Evolutionary conservation across 2,888 invertebrate species (phyloP).

Genomic region (Harpagoxenus sublaevis): DNA sequence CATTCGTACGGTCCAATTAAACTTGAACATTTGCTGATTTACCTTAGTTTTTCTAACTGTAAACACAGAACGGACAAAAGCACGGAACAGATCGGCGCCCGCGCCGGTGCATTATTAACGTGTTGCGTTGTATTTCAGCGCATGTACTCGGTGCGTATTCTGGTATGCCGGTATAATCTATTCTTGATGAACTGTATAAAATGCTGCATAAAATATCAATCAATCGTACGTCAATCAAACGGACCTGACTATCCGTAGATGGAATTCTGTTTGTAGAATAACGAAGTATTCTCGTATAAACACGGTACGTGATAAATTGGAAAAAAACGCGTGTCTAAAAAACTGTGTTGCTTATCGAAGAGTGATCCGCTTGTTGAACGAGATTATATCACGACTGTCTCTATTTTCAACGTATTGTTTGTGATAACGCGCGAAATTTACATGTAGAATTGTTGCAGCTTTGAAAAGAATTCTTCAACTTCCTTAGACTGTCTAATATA

Average conservation of each 20-base stretch:
- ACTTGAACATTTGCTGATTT: slow-evolving; percentile 20
- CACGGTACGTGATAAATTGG: not conserved
- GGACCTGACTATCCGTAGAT: not conserved
- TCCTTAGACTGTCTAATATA: not conserved
- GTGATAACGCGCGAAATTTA: not conserved
- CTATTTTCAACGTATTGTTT: not conserved
- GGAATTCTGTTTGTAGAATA: slow-evolving; percentile 8
- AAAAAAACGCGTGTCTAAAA: not conserved
- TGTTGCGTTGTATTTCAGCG: not conserved
- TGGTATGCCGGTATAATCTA: not conserved
- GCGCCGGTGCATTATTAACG: not conserved
- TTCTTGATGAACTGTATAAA: slow-evolving; percentile 9
- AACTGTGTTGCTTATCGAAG: not conserved
- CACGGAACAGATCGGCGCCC: not conserved
- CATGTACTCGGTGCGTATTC: not conserved
- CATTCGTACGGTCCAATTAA: not conserved
- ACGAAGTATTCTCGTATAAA: not conserved
- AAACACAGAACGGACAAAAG: not conserved
- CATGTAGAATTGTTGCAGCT: not conserved
- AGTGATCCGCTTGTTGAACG: not conserved
- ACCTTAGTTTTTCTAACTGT: not conserved
- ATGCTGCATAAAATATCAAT: slow-evolving; percentile 22
- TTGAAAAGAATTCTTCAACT: not conserved
- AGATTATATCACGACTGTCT: not conserved
- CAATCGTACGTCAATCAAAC: slow-evolving; percentile 27